Base-by-base conservation (phyloP, 2,113 vertebrate species). In the Henicopernis longicauda region DNA sequence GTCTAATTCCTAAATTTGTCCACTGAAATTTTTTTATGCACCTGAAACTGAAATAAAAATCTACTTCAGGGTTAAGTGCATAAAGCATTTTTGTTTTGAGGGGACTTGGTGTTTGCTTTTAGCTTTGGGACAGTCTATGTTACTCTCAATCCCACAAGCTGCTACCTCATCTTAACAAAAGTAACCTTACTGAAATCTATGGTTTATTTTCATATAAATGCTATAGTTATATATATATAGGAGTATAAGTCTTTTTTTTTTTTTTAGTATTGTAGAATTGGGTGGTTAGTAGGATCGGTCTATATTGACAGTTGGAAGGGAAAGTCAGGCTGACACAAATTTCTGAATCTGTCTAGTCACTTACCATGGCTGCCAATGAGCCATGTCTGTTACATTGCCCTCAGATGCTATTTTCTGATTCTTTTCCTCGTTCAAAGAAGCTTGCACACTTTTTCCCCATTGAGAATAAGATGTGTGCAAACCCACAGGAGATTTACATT, bases 381-480 rank as follows among this genome's bases (percentile, higher is more conserved):
- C 91, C 80, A 11, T 67, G 42, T 72, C 40, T 93, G 79, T 31
- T 54, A 49, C 11, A 67, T 65, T 45, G 16, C 42, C 59, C 17
- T 89, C 55, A 92, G 74, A 93, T 78, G 54, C 5, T 82, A 9
- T 71, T 96, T 69, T 89, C 50, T 74, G 52, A 49, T 80, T 91
- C 11, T 71, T 85, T 92, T 66, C 90, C 80, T 73, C 14, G 73
- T 95, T 96, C 89, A 77, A 88, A 97, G 80, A 59, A 58, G 16
- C 63, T 96, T 93, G 31, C n/a, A 86, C 34, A 69, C 55, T 94
- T 87, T 94, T 79, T 88, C 86, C 36, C 76, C 69, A 67, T 63
- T 91, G 84, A 96, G 91, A 97, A 88, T 22, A 95, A 91, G 79
- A 96, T 65, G 69, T 49, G 11, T 85, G 71, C 45, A 97, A 97